Base-by-base conservation (phyloP, 1,140 invertebrate genomes). In the Riptortus pedestris region DNA sequence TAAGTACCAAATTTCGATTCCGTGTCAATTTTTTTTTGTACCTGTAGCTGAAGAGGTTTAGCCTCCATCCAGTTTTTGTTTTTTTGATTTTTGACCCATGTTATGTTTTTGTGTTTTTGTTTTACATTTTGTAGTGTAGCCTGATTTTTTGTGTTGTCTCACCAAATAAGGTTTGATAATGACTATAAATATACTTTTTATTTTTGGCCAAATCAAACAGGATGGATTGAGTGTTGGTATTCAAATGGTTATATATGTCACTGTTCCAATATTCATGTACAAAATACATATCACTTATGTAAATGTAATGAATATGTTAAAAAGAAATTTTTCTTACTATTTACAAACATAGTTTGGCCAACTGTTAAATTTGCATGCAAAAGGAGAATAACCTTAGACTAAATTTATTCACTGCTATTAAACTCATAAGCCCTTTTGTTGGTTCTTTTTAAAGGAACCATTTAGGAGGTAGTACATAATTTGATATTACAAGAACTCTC, bases 221-320 rank as follows among this genome's bases (percentile, higher is more conserved):
- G 28, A 31, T 24, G 38, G 27, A 59, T 60, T 60, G 43, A 60
- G 71, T 71, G 71, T 72, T 72, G 70, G 70, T 72, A 71, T 72
- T 71, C 71, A 72, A 71, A 71, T 71, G 71, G 62, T 55, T 55
- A 45, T 57, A 18, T 51, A 51, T 11, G 22, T 51, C 48, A 4
- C 2, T n/a, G n/a, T n/a, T n/a, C n/a, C n/a, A n/a, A n/a, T n/a
- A n/a, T n/a, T n/a, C n/a, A n/a, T n/a, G n/a, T n/a, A n/a, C n/a
- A n/a, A n/a, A n/a, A n/a, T n/a, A n/a, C n/a, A n/a, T n/a, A n/a
- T n/a, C n/a, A n/a, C n/a, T n/a, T n/a, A n/a, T n/a, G n/a, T n/a
- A n/a, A n/a, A n/a, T n/a, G n/a, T n/a, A n/a, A n/a, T n/a, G n/a
- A n/a, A n/a, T n/a, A n/a, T n/a, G n/a, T n/a, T n/a, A n/a, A n/a